phyloP scores from a whole-genome alignment of 2,888 invertebrate genomes.

The Cynaeus angustus region DNA sequence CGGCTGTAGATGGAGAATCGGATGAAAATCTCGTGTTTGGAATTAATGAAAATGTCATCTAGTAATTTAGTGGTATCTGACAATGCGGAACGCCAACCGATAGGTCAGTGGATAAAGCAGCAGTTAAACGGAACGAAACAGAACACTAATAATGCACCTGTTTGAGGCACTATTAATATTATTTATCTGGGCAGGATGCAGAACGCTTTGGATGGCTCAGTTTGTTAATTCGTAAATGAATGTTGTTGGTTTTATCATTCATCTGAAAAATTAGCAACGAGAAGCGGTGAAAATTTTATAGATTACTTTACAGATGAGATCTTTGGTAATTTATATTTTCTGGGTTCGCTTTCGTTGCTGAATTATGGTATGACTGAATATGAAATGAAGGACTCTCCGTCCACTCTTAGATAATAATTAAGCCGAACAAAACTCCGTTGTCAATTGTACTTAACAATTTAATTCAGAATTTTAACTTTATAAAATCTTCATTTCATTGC shows the following conservation, averaged over 20 bases:
- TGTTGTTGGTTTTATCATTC: slow-evolving; percentile 5
- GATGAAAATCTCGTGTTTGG: slow-evolving; percentile 35
- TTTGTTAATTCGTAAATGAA: slow-evolving; percentile 26
- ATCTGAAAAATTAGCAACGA: slow-evolving; percentile 15
- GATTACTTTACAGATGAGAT: background rate
- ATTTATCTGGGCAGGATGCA: slow-evolving; percentile 35
- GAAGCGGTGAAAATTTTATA: slow-evolving; percentile 4
- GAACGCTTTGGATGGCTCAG: slow-evolving; percentile 10
- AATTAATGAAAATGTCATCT: slow-evolving; percentile 42
- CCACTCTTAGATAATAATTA: background rate
- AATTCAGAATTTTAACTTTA: no score
- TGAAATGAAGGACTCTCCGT: background rate
- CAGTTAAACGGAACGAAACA: slow-evolving; percentile 28
- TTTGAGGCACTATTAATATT: slow-evolving; percentile 34
- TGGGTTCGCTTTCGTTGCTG: background rate
- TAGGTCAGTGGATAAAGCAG: slow-evolving; percentile 33
- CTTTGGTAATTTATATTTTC: background rate
- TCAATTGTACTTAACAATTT: no score
- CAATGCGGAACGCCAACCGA: slow-evolving; percentile 27
- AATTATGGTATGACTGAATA: background rate
- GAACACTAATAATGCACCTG: slow-evolving; percentile 34
- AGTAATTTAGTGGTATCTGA: slow-evolving; percentile 47
- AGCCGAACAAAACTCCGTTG: no score
- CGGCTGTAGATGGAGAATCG: slow-evolving; percentile 7
- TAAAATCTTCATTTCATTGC: no score